Evolutionary conservation across 2,113 vertebrate genomes (phyloP).

Genomic region (Macroglossus sobrinus): DNA sequence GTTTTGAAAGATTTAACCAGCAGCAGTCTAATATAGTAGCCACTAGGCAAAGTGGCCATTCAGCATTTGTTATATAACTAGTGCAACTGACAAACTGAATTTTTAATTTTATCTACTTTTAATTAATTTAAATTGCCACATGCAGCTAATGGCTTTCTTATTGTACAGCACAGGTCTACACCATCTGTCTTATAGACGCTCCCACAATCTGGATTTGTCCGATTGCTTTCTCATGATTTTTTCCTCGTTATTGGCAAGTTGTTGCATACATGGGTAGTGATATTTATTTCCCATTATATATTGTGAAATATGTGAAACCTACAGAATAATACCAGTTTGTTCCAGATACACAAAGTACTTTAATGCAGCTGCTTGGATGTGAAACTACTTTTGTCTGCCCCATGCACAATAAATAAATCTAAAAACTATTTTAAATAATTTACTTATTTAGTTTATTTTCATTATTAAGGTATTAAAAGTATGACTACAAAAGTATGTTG

Average conservation of each 20-base stretch:
- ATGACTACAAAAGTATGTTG: background rate
- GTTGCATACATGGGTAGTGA: background rate
- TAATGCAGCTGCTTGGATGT: background rate
- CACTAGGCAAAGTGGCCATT: background rate
- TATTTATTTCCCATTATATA: background rate
- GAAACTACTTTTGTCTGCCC: background rate
- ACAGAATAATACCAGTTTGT: background rate
- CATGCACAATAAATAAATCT: background rate
- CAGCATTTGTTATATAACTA: background rate
- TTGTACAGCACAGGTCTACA: background rate
- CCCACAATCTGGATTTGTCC: background rate
- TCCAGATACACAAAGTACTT: background rate
- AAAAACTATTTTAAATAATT: background rate
- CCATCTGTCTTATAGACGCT: background rate
- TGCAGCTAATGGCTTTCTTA: background rate
- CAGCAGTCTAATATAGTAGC: background rate
- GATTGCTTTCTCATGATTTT: background rate
- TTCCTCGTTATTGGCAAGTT: background rate
- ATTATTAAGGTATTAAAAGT: background rate
- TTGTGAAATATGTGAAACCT: background rate
- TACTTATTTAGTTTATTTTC: background rate
- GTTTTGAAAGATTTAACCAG: background rate
- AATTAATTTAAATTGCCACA: background rate
- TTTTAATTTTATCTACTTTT: constrained; percentile 1
- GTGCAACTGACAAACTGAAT: background rate